Evolutionary conservation across 2,797 vertebrate species (phyloP).

Genomic region (Hyperoplus lanceolatus): DNA sequence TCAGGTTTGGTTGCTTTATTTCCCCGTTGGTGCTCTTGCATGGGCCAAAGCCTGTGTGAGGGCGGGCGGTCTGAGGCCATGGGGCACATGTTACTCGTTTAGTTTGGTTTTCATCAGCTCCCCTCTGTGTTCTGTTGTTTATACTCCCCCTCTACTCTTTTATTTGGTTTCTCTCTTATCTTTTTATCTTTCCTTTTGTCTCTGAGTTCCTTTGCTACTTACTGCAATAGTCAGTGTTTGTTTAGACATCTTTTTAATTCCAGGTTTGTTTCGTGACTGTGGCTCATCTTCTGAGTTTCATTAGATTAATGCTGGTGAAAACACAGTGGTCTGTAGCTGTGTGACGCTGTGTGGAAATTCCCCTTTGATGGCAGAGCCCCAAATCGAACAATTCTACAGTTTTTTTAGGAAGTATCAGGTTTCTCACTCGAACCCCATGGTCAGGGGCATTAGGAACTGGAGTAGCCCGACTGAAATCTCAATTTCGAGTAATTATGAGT

Average conservation of each 20-base stretch:
- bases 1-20: conserved; percentile 54
- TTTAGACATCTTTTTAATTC: conserved; percentile 75
- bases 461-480: conserved; percentile 53
- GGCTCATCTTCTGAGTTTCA: conserved; percentile 59
- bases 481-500: conserved; percentile 35
- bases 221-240: conserved; percentile 68
- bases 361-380: conserved; percentile 69
- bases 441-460: conserved; percentile 58
- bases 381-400: conserved; percentile 72
- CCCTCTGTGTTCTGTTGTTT: conserved; percentile 76
- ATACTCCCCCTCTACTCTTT: conserved; percentile 62
- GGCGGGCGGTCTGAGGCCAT: conserved; percentile 60
- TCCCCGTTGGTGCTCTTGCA: conserved; percentile 31
- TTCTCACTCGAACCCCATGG: conserved; percentile 59
- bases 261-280: conserved; percentile 67
- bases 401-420: conserved; percentile 63
- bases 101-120: conserved; percentile 80
- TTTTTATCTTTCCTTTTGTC: conserved; percentile 73
- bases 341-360: conserved; percentile 73
- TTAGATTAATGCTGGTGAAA: conserved; percentile 69
- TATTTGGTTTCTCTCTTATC: conserved; percentile 64
- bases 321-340: conserved; percentile 51
- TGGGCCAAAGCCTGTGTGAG: conserved; percentile 62
- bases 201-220: conserved; percentile 50
- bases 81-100: conserved; percentile 81